Conservation (phyloP, 2,797 vertebrate species). For the Champsocephalus gunnari region DNA sequence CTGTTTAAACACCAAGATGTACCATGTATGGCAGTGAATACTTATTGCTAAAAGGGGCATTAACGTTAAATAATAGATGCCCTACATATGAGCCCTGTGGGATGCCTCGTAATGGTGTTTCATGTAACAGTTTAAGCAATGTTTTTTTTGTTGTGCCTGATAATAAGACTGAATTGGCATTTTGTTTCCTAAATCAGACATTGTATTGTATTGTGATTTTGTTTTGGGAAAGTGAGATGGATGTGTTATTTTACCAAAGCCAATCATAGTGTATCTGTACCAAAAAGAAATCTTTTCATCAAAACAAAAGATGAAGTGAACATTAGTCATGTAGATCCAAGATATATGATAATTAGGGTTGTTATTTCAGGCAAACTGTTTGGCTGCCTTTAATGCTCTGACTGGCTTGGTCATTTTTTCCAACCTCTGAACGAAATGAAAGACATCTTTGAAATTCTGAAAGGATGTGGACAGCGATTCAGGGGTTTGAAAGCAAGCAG, state of each 20-base stretch:
- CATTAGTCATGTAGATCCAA: slow-evolving; percentile 1
- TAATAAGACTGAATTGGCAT: not conserved
- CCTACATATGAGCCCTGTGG: not conserved
- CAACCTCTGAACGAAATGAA: not conserved
- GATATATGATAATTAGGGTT: not conserved
- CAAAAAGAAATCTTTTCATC: not conserved
- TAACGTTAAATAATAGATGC: not conserved
- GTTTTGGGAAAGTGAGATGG: not conserved
- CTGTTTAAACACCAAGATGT: not conserved
- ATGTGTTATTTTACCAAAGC: not conserved
- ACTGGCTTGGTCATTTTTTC: slow-evolving; percentile 1
- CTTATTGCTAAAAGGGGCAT: not conserved
- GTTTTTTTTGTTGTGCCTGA: not conserved
- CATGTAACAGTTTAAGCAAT: not conserved
- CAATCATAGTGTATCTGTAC: not conserved
- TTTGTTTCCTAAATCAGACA: not conserved
- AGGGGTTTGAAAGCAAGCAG: slow-evolving; percentile 5
- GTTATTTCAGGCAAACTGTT: not conserved
- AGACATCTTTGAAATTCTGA: slow-evolving; percentile 12
- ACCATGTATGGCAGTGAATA: not conserved
- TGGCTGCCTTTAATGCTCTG: not conserved
- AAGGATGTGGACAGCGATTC: slow-evolving; percentile 7
- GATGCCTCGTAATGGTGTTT: not conserved
- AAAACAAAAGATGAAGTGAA: not conserved
- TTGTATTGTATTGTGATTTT: not conserved